Conservation (phyloP, 2,113 vertebrate genomes). For the Apeltes quadracus region DNA sequence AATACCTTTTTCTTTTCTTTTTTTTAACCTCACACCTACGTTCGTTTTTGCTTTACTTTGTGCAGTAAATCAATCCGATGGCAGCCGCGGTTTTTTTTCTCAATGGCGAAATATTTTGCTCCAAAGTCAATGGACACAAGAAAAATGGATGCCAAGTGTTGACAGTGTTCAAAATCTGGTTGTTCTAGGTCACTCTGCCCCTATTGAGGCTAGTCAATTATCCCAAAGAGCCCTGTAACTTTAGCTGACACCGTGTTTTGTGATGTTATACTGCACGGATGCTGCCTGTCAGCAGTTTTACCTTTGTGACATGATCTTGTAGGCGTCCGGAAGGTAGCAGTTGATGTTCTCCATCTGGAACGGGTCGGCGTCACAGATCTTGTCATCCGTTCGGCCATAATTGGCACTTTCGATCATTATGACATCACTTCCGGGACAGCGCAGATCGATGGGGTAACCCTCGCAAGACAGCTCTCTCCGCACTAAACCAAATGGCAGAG, state of each 20-base stretch:
- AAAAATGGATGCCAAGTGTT: constrained; percentile 26
- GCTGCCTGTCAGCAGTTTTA: constrained; percentile 62
- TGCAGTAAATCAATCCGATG: constrained; percentile 27
- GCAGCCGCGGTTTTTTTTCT: constrained; percentile 19
- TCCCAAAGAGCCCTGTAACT: constrained; percentile 31
- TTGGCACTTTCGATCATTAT: constrained; percentile 99
- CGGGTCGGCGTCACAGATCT: constrained; percentile 98
- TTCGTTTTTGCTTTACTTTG: constrained; percentile 40
- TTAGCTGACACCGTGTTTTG: constrained; percentile 12
- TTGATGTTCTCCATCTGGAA: constrained; percentile 99
- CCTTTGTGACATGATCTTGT: constrained; percentile 99
- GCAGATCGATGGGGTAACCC: constrained; percentile 97
- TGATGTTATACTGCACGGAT: constrained; percentile 1
- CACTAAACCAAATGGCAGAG: constrained; percentile 94
- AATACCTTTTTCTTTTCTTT: constrained; percentile 24
- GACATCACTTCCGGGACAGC: constrained; percentile 98
- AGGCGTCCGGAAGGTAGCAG: constrained; percentile 99
- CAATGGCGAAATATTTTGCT: constrained; percentile 33
- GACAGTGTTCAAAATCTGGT: constrained; percentile 25
- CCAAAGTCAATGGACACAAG: constrained; percentile 8
- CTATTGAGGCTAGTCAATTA: constrained; percentile 29
- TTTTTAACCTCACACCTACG: constrained; percentile 9
- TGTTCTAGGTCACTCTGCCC: constrained; percentile 20
- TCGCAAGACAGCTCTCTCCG: constrained; percentile 97
- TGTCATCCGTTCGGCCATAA: constrained; percentile 98